These are phyloP conservation scores for Apis cerana DNA, from an alignment of 1,140 invertebrate genomes.

Conservation along the genomic window DNA sequence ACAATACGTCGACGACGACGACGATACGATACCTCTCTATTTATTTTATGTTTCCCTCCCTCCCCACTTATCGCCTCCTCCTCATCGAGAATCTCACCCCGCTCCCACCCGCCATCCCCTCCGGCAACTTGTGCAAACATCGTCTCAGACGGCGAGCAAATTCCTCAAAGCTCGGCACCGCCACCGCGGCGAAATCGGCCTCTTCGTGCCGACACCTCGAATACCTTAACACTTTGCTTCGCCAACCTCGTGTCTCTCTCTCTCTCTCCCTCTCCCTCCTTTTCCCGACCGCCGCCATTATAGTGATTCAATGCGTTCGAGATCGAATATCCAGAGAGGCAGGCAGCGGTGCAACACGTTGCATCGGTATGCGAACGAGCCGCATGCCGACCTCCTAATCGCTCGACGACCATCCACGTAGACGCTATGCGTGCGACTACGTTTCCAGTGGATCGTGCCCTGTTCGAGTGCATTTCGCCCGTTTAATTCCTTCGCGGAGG, in stretches of 20 bases:
- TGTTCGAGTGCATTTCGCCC: too few relatives aligned
- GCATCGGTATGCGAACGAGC: slow-evolving; percentile 5
- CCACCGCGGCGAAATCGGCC: neutral
- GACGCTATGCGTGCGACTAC: slow-evolving; percentile 40
- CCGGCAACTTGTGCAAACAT: neutral
- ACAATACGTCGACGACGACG: too few relatives aligned
- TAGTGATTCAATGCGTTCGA: slow-evolving; percentile 63
- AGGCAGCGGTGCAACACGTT: slow-evolving; percentile 31
- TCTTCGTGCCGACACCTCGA: neutral
- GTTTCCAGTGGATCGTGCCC: slow-evolving; percentile 52
- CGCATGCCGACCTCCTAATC: slow-evolving; percentile 62
- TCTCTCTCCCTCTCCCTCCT: neutral
- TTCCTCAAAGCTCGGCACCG: neutral
- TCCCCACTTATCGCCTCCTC: neutral
- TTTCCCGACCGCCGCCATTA: slow-evolving; percentile 1
- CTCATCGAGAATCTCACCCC: neutral
- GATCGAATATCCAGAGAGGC: slow-evolving; percentile 60
- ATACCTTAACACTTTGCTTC: neutral
- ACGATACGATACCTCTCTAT: too few relatives aligned
- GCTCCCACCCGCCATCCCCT: neutral
- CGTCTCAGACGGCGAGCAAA: neutral
- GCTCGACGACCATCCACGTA: slow-evolving; percentile 48
- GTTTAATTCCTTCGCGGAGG: neutral
- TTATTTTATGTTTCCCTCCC: neutral
- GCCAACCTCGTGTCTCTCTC: neutral